These are phyloP conservation scores for Tachina grossa DNA, from an alignment of 2,888 invertebrate genomes.

Conservation along the genomic window DNA sequence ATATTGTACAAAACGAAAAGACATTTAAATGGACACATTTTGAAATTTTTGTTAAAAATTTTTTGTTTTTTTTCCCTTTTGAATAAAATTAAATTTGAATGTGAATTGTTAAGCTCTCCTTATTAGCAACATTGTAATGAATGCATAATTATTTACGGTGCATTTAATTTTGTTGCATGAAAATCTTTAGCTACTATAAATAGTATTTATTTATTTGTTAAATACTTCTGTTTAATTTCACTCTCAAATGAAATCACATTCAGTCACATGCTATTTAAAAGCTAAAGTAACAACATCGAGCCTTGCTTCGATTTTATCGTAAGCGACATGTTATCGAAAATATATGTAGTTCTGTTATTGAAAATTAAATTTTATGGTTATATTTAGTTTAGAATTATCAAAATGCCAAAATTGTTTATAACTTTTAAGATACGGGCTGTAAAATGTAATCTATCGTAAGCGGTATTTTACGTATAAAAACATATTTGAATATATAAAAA, in stretches of 20 bases:
- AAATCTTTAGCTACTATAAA: neutral
- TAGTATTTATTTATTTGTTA: too few relatives aligned
- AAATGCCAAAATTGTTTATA: too few relatives aligned
- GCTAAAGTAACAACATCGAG: neutral
- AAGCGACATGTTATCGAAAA: too few relatives aligned
- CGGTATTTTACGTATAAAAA: too few relatives aligned
- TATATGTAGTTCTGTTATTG: too few relatives aligned
- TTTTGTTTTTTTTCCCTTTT: neutral
- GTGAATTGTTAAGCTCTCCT: slow-evolving; percentile 12
- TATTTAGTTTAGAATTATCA: too few relatives aligned
- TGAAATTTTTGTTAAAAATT: slow-evolving; percentile 1
- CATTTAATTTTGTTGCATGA: slow-evolving; percentile 19
- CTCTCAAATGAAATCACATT: slow-evolving; percentile 35
- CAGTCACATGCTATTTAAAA: neutral
- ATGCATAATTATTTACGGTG: slow-evolving; percentile 41
- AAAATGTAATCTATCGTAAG: too few relatives aligned
- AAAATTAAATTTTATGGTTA: too few relatives aligned
- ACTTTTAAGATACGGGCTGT: too few relatives aligned
- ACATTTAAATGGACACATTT: neutral
- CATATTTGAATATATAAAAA: too few relatives aligned
- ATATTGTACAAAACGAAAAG: neutral
- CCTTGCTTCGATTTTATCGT: neutral
- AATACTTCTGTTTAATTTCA: slow-evolving; percentile 37
- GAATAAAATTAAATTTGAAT: slow-evolving; percentile 7
- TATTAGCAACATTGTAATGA: slow-evolving; percentile 49